phyloP scores from a whole-genome alignment of 2,888 invertebrate genomes.

The Melanchra persicariae region DNA sequence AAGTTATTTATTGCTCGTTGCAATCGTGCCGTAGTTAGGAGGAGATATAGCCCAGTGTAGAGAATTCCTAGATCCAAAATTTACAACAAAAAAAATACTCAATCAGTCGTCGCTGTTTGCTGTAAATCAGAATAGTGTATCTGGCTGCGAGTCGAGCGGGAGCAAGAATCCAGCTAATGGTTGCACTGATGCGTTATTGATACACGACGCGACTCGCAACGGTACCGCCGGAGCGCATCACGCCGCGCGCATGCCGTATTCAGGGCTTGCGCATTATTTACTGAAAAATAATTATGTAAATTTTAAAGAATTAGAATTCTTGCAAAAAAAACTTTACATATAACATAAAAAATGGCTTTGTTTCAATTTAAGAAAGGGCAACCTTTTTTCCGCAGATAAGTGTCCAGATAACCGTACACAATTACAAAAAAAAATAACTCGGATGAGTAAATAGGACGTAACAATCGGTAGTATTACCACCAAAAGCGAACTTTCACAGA shows the following conservation, averaged over 20 bases:
- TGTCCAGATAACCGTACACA: too few relatives aligned
- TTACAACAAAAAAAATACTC: neutral
- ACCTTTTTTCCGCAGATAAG: too few relatives aligned
- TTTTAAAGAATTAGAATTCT: neutral
- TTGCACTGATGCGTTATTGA: slow-evolving; percentile 74
- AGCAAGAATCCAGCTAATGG: slow-evolving; percentile 67
- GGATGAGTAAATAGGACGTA: too few relatives aligned
- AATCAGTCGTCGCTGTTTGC: slow-evolving; percentile 41
- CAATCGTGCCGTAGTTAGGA: too few relatives aligned
- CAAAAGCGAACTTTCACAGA: too few relatives aligned
- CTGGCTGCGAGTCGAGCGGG: slow-evolving; percentile 56
- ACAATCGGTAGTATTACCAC: too few relatives aligned
- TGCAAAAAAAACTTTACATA: neutral
- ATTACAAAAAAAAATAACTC: too few relatives aligned
- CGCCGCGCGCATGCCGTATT: slow-evolving; percentile 52
- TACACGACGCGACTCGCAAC: slow-evolving; percentile 69
- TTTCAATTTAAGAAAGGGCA: too few relatives aligned
- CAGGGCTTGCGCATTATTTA: slow-evolving; percentile 49
- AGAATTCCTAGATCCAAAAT: too few relatives aligned
- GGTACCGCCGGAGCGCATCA: slow-evolving; percentile 68
- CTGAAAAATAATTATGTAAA: slow-evolving; percentile 26
- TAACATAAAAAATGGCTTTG: too few relatives aligned
- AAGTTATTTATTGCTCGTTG: too few relatives aligned
- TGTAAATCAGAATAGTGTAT: slow-evolving; percentile 66
- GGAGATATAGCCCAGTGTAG: too few relatives aligned